A percentile compares a stretch with the other conserved stretches of the same genome.
Conservation (phyloP, 2,113 vertebrate genomes). For the Eulacestoma nigropectus region DNA sequence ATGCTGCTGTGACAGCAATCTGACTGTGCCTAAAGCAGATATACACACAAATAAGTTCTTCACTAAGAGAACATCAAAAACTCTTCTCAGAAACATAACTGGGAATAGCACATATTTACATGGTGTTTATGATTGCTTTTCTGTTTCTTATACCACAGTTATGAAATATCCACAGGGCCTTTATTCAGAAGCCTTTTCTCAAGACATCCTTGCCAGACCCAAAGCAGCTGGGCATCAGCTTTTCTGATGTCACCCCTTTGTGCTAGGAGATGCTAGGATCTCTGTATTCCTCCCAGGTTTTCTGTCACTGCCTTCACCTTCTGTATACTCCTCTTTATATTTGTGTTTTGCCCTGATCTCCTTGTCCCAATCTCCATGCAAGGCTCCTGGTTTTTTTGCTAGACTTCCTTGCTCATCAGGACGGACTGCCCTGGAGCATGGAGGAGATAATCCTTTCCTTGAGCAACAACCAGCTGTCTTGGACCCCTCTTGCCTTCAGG, state of each 20-base stretch:
- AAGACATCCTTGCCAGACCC: neutral
- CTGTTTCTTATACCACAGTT: neutral
- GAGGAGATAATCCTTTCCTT: neutral
- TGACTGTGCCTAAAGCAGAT: neutral
- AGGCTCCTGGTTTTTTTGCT: neutral
- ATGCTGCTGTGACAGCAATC: neutral
- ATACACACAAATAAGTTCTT: neutral
- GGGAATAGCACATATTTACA: neutral
- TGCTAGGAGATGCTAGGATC: neutral
- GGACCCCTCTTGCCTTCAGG: neutral
- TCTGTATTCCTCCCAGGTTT: neutral
- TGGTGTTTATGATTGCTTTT: neutral
- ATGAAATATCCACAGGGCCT: neutral
- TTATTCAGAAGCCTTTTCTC: neutral
- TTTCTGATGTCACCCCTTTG: neutral
- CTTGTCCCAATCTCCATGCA: neutral
- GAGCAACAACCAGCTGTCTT: neutral
- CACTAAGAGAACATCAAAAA: neutral
- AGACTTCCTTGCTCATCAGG: neutral
- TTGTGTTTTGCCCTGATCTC: neutral
- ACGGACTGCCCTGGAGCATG: neutral
- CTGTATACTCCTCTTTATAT: neutral
- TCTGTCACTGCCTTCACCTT: neutral
- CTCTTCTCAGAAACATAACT: neutral
- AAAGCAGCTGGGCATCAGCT: rapidly evolving